Conservation (phyloP, 1,140 invertebrate species). For the Galleria mellonella region DNA sequence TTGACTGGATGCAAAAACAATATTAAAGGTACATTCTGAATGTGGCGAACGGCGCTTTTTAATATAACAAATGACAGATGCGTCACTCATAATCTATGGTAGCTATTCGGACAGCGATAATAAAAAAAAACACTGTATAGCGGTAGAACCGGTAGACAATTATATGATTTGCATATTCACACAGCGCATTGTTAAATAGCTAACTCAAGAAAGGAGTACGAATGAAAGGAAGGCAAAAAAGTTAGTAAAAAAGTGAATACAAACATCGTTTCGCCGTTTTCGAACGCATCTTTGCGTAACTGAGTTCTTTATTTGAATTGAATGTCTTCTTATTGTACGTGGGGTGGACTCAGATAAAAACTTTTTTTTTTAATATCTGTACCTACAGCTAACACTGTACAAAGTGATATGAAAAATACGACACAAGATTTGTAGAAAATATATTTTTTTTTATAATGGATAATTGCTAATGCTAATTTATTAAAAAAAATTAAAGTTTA, state of each 20-base stretch:
- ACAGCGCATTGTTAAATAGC: conserved; percentile 42
- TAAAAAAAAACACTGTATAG: conserved; percentile 31
- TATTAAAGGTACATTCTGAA: conserved; percentile 30
- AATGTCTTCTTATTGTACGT: conserved; percentile 26
- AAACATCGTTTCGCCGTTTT: conserved; percentile 25
- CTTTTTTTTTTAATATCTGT: too few species aligned
- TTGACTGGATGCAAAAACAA: conserved; percentile 24
- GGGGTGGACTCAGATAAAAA: neutral
- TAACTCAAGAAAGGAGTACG: conserved; percentile 29
- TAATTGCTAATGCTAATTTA: too few species aligned
- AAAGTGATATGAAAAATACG: too few species aligned
- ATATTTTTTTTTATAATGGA: too few species aligned
- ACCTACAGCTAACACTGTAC: too few species aligned
- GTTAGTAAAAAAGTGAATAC: conserved; percentile 17
- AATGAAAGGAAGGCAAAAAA: conserved; percentile 37
- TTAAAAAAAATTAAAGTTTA: too few species aligned
- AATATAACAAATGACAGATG: conserved; percentile 67
- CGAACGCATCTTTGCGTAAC: conserved; percentile 56
- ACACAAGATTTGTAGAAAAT: too few species aligned
- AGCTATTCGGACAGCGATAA: conserved; percentile 18
- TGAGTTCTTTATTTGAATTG: conserved; percentile 41
- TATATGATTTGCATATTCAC: conserved; percentile 63
- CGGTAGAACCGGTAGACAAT: conserved; percentile 36
- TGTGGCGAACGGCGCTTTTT: conserved; percentile 39
- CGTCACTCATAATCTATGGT: conserved; percentile 29